A percentile compares a stretch with the other conserved stretches of the same genome.
phyloP scores from a whole-genome alignment of 2,888 invertebrate genomes.

The Drosophila mercatorum region DNA sequence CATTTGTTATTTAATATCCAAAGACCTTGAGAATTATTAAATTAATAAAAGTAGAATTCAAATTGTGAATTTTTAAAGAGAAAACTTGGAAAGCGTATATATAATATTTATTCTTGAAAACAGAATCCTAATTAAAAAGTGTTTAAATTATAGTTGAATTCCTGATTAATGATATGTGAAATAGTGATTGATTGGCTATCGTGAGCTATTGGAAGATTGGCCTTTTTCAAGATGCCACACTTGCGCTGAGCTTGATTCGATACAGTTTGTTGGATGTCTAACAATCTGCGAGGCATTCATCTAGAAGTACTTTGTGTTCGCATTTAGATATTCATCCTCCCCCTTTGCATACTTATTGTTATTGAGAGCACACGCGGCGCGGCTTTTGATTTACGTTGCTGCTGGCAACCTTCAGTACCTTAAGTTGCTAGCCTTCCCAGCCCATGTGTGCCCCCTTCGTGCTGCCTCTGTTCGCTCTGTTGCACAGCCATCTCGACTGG shows the following conservation, averaged over 20 bases:
- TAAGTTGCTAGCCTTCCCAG: neutral
- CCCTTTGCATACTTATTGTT: conserved; percentile 39
- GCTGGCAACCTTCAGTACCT: conserved; percentile 42
- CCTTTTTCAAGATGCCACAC: conserved; percentile 24
- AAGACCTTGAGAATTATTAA: neutral
- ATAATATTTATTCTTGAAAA: neutral
- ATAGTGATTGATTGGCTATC: conserved; percentile 23
- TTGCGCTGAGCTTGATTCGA: conserved; percentile 28
- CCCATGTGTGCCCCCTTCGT: neutral
- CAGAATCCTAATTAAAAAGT: no score
- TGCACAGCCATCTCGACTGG: conserved; percentile 34
- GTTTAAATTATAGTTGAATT: conserved; percentile 1
- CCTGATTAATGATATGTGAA: conserved; percentile 11
- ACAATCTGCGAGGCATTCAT: conserved; percentile 32
- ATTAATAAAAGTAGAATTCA: neutral
- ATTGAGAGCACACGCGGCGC: conserved; percentile 56
- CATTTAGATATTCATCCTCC: conserved; percentile 22
- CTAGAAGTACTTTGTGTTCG: conserved; percentile 38
- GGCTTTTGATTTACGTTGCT: conserved; percentile 59
- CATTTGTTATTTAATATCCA: neutral
- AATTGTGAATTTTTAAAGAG: neutral
- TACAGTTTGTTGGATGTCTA: conserved; percentile 34
- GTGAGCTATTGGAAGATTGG: conserved; percentile 24
- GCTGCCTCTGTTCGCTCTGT: conserved; percentile 10
- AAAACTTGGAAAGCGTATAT: no score